Evolutionary conservation across 2,797 vertebrate genomes (phyloP), one percentile per base, ranked within the genome.

Genomic region (Anguilla pacifica): DNA sequence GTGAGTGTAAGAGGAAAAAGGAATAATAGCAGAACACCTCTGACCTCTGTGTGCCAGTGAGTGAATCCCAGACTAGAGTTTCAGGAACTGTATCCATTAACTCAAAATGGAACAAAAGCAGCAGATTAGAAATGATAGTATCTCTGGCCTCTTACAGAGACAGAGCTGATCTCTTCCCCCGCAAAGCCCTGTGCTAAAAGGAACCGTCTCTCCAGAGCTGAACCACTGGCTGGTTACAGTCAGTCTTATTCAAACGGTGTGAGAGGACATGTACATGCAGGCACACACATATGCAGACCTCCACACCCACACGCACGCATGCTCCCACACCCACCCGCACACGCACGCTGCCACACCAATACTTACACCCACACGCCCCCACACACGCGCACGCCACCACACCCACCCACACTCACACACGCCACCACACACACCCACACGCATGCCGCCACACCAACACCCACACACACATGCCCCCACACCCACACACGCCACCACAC

Each of bases 81-180:
- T 81, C 15, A 25, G 77, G 77, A 25, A 49, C 77, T 49, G 77
- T 25, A 51, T 81, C 77, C 77, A 81, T 81, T 81, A 81, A 81
- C 77, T 81, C 22, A 49, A 19, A 81, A 49, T 49, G 77, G 39
- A 81, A 81, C 43, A 81, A 81, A 46, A 81, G 77, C 19, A 79
- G 74, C 39, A 81, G 77, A 81, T 81, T 81, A 81, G 19, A 49
- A 81, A 81, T 81, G 22, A 51, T 81, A 19, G 43, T 49, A 51
- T 81, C 77, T 49, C 6, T 81, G 72, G 77, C 77, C 43, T 49
- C 19, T 22, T 46, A 81, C 17, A 22, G 77, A 49, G 39, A 25
- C 39, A 22, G 43, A 49, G 39, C 72, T 39, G 72, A 77, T 39
- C 72, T 77, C 72, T 72, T 35, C 70, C 70, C 1, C 70, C 10